phyloP scores from a whole-genome alignment of 1,140 invertebrate species.

The Tribolium castaneum region DNA sequence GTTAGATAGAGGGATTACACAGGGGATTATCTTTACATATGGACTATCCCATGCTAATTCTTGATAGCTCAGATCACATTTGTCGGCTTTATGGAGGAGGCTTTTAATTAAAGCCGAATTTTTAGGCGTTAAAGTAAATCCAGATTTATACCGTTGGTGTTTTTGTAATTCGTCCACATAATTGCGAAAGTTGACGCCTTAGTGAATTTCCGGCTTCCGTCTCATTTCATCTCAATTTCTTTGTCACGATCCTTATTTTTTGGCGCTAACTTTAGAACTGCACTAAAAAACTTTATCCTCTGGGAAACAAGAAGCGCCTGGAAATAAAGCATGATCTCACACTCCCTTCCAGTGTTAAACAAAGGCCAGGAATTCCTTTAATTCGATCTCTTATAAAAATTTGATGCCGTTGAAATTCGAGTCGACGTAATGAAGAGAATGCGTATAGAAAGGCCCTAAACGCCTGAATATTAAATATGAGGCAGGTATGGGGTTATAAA shows the following conservation, averaged over 20 bases:
- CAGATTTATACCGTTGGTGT: constrained; percentile 48
- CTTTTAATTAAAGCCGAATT: constrained; percentile 6
- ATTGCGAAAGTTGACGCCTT: constrained; percentile 59
- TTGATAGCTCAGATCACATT: constrained; percentile 44
- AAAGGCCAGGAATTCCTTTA: constrained; percentile 40
- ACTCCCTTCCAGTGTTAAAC: constrained; percentile 49
- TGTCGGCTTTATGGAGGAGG: background rate
- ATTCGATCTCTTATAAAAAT: constrained; percentile 42
- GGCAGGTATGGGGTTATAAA: constrained; percentile 26
- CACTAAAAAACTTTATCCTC: constrained; percentile 57
- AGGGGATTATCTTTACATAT: constrained; percentile 54
- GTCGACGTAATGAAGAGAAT: constrained; percentile 7
- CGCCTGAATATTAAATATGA: constrained; percentile 26
- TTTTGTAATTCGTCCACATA: constrained; percentile 57
- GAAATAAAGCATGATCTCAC: constrained; percentile 51
- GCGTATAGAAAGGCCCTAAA: background rate
- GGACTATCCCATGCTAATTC: constrained; percentile 54
- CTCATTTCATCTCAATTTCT: constrained; percentile 59
- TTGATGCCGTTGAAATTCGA: constrained; percentile 7
- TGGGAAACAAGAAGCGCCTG: constrained; percentile 53
- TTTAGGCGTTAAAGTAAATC: constrained; percentile 41
- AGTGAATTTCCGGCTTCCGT: constrained; percentile 56
- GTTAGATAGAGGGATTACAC: constrained; percentile 52
- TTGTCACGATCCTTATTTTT: constrained; percentile 55
- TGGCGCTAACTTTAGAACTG: constrained; percentile 55